These are phyloP conservation scores for Drosophila mettleri DNA, from an alignment of 2,888 invertebrate species.

Conservation along the genomic window DNA sequence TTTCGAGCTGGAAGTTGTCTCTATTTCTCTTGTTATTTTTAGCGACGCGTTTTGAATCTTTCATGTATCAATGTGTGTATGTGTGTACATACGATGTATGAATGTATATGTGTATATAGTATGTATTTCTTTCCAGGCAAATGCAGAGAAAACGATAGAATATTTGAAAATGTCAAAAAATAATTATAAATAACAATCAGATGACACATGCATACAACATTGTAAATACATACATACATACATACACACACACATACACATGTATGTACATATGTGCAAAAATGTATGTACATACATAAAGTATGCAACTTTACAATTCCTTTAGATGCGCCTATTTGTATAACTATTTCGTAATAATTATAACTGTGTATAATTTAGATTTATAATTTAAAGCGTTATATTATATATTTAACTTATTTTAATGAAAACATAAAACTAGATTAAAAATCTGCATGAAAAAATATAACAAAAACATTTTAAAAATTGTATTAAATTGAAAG, in stretches of 20 bases:
- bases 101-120: too few relatives aligned
- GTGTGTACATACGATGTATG: too few relatives aligned
- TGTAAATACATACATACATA: too few relatives aligned
- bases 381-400: not conserved
- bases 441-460: too few relatives aligned
- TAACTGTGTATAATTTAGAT: not conserved
- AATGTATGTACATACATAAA: too few relatives aligned
- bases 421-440: too few relatives aligned
- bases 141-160: not conserved
- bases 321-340: not conserved
- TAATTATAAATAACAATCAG: not conserved
- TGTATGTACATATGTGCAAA: too few relatives aligned
- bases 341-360: not conserved
- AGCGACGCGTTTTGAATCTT: not conserved
- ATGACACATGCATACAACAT: too few relatives aligned
- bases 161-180: not conserved
- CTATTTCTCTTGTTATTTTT: not conserved
- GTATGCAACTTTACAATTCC: not conserved
- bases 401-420: not conserved
- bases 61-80: too few relatives aligned
- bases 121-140: not conserved
- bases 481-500: not conserved
- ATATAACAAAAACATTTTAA: too few relatives aligned
- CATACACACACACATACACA: not conserved
- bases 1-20: not conserved